Evolutionary conservation across 2,113 vertebrate species (phyloP).

Genomic region (Ictalurus punctatus): DNA sequence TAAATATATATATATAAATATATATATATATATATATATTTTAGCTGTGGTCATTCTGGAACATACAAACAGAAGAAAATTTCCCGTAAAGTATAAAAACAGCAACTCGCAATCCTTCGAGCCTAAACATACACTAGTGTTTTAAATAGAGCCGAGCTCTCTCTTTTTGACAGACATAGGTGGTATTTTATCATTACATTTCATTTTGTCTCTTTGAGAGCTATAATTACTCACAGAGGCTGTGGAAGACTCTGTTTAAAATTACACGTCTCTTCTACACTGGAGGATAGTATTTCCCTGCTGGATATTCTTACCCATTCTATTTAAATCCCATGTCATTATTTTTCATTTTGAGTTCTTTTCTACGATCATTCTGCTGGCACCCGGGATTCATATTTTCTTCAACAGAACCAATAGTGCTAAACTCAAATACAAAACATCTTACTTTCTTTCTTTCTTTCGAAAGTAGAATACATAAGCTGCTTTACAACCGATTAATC

Average conservation of each 20-base stretch:
- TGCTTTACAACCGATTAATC: background rate
- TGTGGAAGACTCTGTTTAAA: constrained; percentile 71
- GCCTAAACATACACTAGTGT: constrained; percentile 62
- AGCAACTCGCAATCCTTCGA: constrained; percentile 45
- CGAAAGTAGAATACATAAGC: background rate
- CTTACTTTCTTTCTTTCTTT: background rate
- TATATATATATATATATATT: background rate
- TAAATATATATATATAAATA: no score
- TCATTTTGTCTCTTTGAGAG: constrained; percentile 69
- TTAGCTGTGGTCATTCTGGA: constrained; percentile 30
- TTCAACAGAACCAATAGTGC: constrained; percentile 22
- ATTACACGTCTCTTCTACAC: constrained; percentile 75
- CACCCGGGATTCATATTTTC: constrained; percentile 61
- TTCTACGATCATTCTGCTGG: constrained; percentile 71
- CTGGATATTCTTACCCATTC: constrained; percentile 68
- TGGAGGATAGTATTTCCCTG: constrained; percentile 72
- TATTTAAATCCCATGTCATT: constrained; percentile 80
- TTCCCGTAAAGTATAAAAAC: constrained; percentile 60
- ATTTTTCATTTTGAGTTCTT: constrained; percentile 75
- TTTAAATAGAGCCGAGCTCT: constrained; percentile 56
- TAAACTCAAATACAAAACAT: background rate
- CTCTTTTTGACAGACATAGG: constrained; percentile 65
- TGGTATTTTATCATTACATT: constrained; percentile 76
- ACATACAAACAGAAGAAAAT: constrained; percentile 42
- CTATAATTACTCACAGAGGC: constrained; percentile 75